Evolutionary conservation across 2,888 invertebrate species (phyloP), one percentile per base, ranked within the genome.

Genomic region (Pseudanteris insignis): DNA sequence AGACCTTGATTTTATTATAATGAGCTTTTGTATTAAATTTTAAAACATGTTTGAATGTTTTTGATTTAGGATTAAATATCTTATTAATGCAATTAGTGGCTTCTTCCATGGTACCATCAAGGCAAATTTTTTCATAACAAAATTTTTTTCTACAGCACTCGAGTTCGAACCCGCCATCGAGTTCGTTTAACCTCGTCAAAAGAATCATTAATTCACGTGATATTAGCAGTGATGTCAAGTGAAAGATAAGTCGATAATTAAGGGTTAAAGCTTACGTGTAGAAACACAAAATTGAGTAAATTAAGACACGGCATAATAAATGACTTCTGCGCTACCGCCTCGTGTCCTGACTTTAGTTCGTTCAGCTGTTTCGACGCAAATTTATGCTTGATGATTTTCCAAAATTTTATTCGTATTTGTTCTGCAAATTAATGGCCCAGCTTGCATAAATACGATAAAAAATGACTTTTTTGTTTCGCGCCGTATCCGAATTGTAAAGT

Each of bases 131-230:
- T 41, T 21, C 41, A 41, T 50, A n/a, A n/a, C n/a, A n/a, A n/a
- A n/a, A n/a, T n/a, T n/a, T n/a, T n/a, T n/a, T n/a, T n/a, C n/a
- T n/a, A n/a, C n/a, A n/a, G n/a, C n/a, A n/a, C n/a, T n/a, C n/a
- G n/a, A n/a, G n/a, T n/a, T n/a, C n/a, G n/a, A n/a, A n/a, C n/a
- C n/a, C n/a, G n/a, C n/a, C n/a, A n/a, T n/a, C n/a, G n/a, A n/a
- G n/a, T n/a, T n/a, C n/a, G n/a, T n/a, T n/a, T n/a, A n/a, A n/a
- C n/a, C n/a, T n/a, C n/a, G n/a, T n/a, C n/a, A n/a, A n/a, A n/a
- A n/a, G n/a, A n/a, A n/a, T n/a, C 34, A 51, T 51, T 51, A 51
- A 41, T 41, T 36, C 36, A 34, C 51, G 51, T 51, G 51, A 51
- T 41, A 53, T 53, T 53, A 53, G 51, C 43, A 12, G 1, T 24